phyloP scores from a whole-genome alignment of 2,797 vertebrate genomes.

The Gambelia wislizenii region DNA sequence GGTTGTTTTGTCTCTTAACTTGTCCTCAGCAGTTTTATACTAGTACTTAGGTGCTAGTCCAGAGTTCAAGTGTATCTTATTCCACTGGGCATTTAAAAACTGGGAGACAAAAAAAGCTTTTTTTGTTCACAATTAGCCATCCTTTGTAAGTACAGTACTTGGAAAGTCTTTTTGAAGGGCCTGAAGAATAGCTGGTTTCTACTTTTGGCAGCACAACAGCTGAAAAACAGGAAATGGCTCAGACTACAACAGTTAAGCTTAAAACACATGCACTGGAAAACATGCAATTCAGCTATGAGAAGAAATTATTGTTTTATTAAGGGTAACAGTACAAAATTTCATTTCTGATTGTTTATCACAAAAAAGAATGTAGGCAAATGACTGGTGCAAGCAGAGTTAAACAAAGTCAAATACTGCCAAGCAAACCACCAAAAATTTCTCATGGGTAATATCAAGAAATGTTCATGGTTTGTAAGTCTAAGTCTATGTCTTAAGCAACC shows the following conservation, averaged over 20 bases:
- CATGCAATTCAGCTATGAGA: conserved; percentile 43
- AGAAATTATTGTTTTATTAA: conserved; percentile 50
- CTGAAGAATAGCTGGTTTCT: conserved; percentile 56
- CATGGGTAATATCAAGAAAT: background rate
- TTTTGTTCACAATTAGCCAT: conserved; percentile 16
- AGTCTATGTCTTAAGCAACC: background rate
- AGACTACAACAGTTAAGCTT: conserved; percentile 62
- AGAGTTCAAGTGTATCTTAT: background rate
- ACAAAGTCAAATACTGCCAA: background rate
- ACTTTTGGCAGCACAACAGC: conserved; percentile 58
- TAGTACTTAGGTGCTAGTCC: background rate
- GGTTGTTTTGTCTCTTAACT: background rate
- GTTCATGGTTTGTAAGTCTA: background rate
- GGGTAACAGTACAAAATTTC: conserved; percentile 22
- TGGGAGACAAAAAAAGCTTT: background rate
- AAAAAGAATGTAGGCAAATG: background rate
- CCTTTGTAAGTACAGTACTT: conserved; percentile 17
- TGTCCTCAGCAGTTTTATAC: background rate
- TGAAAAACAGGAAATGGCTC: conserved; percentile 72
- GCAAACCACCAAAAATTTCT: background rate
- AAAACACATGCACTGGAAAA: conserved; percentile 54
- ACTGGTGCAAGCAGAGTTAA: background rate
- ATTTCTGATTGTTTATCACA: background rate
- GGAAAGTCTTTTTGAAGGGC: conserved; percentile 34
- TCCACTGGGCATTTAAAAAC: background rate